Conservation (phyloP, 1,140 invertebrate species). For the Nixonia krombeini region DNA sequence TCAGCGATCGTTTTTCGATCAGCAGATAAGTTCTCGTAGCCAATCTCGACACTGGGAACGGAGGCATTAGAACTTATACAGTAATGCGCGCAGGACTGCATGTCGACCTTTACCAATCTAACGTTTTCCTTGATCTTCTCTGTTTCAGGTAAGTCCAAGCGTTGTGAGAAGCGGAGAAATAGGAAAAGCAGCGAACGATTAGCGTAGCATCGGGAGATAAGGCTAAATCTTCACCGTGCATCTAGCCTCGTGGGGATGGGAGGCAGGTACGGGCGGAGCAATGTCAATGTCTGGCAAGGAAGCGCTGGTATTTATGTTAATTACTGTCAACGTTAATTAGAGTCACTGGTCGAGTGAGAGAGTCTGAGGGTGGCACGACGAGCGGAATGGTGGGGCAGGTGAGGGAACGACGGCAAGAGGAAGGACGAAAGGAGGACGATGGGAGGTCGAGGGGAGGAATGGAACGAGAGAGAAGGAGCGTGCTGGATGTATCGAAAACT, state of each 20-base stretch:
- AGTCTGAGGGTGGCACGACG: conserved; percentile 2
- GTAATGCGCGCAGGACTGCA: conserved; percentile 34
- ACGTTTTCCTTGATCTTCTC: conserved; percentile 27
- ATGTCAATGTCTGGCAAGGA: conserved; percentile 48
- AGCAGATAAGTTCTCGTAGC: conserved; percentile 26
- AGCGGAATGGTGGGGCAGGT: no score
- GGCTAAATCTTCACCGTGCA: conserved; percentile 47
- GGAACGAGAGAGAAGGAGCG: conserved; percentile 24
- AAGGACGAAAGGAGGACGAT: conserved; percentile 8
- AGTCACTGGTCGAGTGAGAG: conserved; percentile 40
- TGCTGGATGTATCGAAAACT: conserved; percentile 22
- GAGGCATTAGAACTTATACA: conserved; percentile 32
- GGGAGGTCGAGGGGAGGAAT: conserved; percentile 10
- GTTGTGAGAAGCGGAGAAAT: conserved; percentile 40
- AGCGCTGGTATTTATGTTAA: conserved; percentile 70
- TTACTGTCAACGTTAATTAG: conserved; percentile 71
- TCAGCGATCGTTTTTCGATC: conserved; percentile 32
- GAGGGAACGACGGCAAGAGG: no score
- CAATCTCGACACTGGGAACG: conserved; percentile 9
- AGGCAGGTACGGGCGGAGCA: conserved; percentile 20
- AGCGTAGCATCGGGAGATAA: conserved; percentile 61
- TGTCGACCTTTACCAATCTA: conserved; percentile 29
- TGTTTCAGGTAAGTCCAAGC: conserved; percentile 49
- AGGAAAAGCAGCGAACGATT: conserved; percentile 54
- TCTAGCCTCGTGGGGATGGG: conserved; percentile 36